Base-by-base conservation (phyloP, 1,140 invertebrate genomes). In the Mesaphorura yosii region DNA sequence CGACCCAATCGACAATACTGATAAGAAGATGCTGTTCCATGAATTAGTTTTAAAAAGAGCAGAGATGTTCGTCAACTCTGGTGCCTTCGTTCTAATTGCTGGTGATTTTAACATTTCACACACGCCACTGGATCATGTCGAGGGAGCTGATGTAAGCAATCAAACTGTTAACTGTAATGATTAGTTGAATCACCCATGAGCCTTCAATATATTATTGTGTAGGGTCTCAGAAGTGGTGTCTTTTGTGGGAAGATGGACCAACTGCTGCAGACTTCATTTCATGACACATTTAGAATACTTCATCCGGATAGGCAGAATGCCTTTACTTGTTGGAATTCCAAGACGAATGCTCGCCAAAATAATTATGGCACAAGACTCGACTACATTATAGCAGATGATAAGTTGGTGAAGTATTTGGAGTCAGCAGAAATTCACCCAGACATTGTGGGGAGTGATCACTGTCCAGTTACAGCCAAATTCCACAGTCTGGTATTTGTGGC, bases 281-380 rank as follows among this genome's bases (percentile, higher is more conserved):
- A 75, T 10, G 77, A 79, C 60, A 65, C 72, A 27, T 78, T 75
- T 59, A 68, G 77, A 17, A 60, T 69, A 34, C 64, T 76, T 26
- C 66, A 78, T 64, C 75, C 76, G 17, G 48, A 65, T 15, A 42
- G 66, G 37, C 53, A 62, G 46, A 63, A 72, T 25, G 70, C 70
- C 3, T 79, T 69, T 63, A 76, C 76, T 10, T 78, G 76, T 61
- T 79, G 77, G 77, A 69, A 68, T 52, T 73, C 71, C 0, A 55
- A 61, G 37, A 70, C 69, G 2, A 71, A 69, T 44, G 72, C 74
- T 7, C 59, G 77, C 34, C 51, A 65, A 29, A 76, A 71, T n/a
- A 79, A 79, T 64, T 79, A 72, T 65, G 77, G 77, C 15, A 69
- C 70, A 28, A 59, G 77, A 22, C 70, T 79, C 22, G 77, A 79